These are phyloP conservation scores for Phenacoccus solenopsis DNA, from an alignment of 1,140 invertebrate species.

Conservation along the genomic window DNA sequence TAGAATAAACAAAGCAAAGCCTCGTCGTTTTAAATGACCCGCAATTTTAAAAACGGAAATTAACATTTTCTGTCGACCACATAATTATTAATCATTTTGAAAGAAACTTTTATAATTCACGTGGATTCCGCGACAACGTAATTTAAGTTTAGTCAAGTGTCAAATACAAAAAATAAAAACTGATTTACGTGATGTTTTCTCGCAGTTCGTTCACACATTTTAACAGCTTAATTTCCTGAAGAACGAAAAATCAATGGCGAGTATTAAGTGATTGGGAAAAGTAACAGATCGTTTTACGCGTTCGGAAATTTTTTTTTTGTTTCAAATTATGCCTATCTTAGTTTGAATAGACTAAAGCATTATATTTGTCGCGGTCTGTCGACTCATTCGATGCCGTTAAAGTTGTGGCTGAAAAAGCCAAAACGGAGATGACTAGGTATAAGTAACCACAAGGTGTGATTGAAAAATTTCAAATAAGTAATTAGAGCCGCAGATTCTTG, in stretches of 20 bases:
- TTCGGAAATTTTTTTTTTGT: too few species aligned
- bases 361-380: too few species aligned
- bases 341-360: too few species aligned
- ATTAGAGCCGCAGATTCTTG: too few species aligned
- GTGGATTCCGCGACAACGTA: background rate
- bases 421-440: too few species aligned
- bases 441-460: too few species aligned
- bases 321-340: too few species aligned
- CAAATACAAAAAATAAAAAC: too few species aligned
- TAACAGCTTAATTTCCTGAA: background rate
- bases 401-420: too few species aligned
- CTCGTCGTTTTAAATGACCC: background rate
- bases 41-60: constrained; percentile 3
- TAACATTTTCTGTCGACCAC: background rate
- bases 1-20: background rate
- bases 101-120: background rate
- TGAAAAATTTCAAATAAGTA: too few species aligned
- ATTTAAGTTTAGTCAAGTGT: background rate
- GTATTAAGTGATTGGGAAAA: background rate
- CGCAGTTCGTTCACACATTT: background rate
- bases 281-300: background rate
- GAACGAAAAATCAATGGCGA: background rate
- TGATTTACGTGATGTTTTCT: background rate
- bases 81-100: background rate
- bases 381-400: too few species aligned